A percentile compares a stretch with the other conserved stretches of the same genome.
These are phyloP conservation scores for Chorisops tibialis DNA, from an alignment of 2,888 invertebrate genomes.

Conservation along the genomic window DNA sequence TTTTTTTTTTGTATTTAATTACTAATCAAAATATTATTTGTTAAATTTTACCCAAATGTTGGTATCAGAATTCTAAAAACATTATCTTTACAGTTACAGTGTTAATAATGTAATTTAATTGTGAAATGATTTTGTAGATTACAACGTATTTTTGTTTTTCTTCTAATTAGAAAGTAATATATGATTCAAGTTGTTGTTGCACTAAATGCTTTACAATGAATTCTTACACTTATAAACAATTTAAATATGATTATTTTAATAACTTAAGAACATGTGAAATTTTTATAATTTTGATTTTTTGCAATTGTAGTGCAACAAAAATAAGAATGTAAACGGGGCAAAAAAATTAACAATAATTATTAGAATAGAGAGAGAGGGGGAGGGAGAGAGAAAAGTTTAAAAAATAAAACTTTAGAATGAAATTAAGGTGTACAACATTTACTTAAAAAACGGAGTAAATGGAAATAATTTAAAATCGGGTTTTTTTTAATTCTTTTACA, in stretches of 20 bases:
- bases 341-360: slow-evolving; percentile 10
- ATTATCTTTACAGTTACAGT: no score
- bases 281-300: no score
- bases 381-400: slow-evolving; percentile 14
- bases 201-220: neutral
- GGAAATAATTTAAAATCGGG: slow-evolving; percentile 9
- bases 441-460: slow-evolving; percentile 31
- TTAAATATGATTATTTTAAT: neutral
- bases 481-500: neutral
- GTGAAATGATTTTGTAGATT: slow-evolving; percentile 26
- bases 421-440: slow-evolving; percentile 24
- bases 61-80: neutral
- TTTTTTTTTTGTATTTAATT: slow-evolving; percentile 14
- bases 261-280: no score
- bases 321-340: neutral
- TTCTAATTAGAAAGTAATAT: neutral
- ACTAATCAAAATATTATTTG: slow-evolving; percentile 9
- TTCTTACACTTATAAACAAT: neutral
- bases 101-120: slow-evolving; percentile 30
- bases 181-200: neutral
- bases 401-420: slow-evolving; percentile 12
- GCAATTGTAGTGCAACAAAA: slow-evolving; percentile 2
- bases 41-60: slow-evolving; percentile 5
- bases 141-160: slow-evolving; percentile 16
- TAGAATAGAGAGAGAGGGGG: no score